Evolutionary conservation across 2,113 vertebrate genomes (phyloP).

Genomic region (Dryoscopus gambensis): DNA sequence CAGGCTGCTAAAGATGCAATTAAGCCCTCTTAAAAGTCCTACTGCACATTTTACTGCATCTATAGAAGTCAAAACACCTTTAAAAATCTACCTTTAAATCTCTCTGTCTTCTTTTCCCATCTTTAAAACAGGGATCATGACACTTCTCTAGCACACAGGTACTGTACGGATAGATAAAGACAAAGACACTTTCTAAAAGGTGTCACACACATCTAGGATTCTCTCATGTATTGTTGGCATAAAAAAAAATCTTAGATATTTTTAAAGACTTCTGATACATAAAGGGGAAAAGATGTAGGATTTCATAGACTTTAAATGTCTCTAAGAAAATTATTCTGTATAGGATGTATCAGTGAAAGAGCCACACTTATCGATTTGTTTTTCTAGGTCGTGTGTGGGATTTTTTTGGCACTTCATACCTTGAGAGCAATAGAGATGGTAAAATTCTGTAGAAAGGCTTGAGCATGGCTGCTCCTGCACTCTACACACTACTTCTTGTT

Average conservation of each 20-base stretch:
- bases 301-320: neutral
- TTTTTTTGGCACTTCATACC: neutral
- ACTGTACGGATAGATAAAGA: conserved; percentile 18
- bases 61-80: conserved; percentile 64
- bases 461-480: neutral
- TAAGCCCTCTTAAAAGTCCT: conserved; percentile 51
- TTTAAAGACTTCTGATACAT: conserved; percentile 30
- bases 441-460: conserved; percentile 14
- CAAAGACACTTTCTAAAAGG: conserved; percentile 49
- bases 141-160: conserved; percentile 30
- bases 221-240: conserved; percentile 50
- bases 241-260: conserved; percentile 29
- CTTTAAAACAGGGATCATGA: conserved; percentile 51
- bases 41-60: conserved; percentile 26
- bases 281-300: neutral
- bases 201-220: conserved; percentile 24
- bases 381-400: neutral
- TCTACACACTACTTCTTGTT: neutral
- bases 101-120: conserved; percentile 33
- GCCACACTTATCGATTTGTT: conserved; percentile 19
- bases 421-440: neutral
- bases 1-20: conserved; percentile 38
- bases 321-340: conserved; percentile 29
- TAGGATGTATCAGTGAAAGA: neutral
- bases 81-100: conserved; percentile 46